Base-by-base conservation (phyloP, 1,140 invertebrate species). In the Halotydeus destructor region DNA sequence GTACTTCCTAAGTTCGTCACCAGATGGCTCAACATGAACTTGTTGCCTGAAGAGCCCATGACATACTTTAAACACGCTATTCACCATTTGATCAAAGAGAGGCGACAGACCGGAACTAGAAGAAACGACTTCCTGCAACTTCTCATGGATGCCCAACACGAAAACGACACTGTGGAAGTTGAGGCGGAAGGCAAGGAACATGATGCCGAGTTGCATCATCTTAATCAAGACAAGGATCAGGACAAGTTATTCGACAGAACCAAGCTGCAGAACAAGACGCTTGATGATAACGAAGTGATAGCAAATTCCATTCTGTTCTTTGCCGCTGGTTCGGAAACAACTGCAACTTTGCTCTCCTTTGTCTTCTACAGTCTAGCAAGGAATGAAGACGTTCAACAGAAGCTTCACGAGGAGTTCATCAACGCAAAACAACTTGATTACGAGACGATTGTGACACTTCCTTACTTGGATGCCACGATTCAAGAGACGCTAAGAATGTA, bases 261-360 rank as follows among this genome's bases (percentile, higher is more conserved):
- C 11, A 14, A 24, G 3, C 14, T 27, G 25, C 0, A 1, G 5
- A 11, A 6, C 21, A 30, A 41, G n/a, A n/a, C n/a, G n/a, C n/a
- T 43, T 22, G 18, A n/a, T 3, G 16, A 40, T 14, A 22, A 50
- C n/a, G 48, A 49, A 26, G 28, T 49, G 11, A 22, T 70, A 0
- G 70, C 69, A 0, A 68, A 74, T 55, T 62, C 63, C 1, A 68
- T 72, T 28, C 61, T 73, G 4, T 78, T 79, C 50, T 75, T 78
- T 38, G 57, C 69, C 1, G 77, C 76, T 30, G 75, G 77, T 5
- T 76, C 73, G 42, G 67, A 68, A 41, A 68, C 65, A 32, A 68
- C 66, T 4, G 54, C 60, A 11, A 49, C 56, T 12, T 54, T 37
- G 0, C 33, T 62, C 12, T 49, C 47, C 27, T 50, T 37, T 18